These are phyloP conservation scores for Hyles lineata DNA, from an alignment of 2,888 invertebrate genomes.

Conservation along the genomic window DNA sequence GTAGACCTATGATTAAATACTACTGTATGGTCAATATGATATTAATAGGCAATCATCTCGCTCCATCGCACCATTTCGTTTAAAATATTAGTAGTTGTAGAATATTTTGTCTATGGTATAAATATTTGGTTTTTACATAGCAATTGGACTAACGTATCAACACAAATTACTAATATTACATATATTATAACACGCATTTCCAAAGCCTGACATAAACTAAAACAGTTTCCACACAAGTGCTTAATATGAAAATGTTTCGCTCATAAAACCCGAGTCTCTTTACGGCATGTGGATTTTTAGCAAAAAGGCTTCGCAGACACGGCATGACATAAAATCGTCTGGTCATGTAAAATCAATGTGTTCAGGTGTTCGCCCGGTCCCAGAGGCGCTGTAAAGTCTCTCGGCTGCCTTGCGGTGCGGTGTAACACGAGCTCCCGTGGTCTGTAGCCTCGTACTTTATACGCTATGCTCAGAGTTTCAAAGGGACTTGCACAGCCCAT, in stretches of 20 bases:
- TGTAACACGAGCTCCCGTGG: slow-evolving; percentile 34
- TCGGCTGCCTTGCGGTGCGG: slow-evolving; percentile 46
- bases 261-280: slow-evolving; percentile 11
- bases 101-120: too few relatives aligned
- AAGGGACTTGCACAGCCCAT: slow-evolving; percentile 27
- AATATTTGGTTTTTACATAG: too few relatives aligned
- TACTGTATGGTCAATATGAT: too few relatives aligned
- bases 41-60: too few relatives aligned
- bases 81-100: too few relatives aligned
- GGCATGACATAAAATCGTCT: slow-evolving; percentile 25
- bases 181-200: too few relatives aligned
- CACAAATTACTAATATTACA: too few relatives aligned
- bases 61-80: too few relatives aligned
- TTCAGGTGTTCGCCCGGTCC: slow-evolving; percentile 57
- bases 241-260: too few relatives aligned
- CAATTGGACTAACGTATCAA: too few relatives aligned
- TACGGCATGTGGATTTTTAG: slow-evolving; percentile 13
- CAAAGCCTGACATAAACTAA: neutral
- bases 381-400: slow-evolving; percentile 60
- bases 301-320: neutral
- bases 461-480: slow-evolving; percentile 29
- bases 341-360: slow-evolving; percentile 53
- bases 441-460: slow-evolving; percentile 22
- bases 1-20: too few relatives aligned
- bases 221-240: neutral